Conservation (phyloP, 1,140 invertebrate species). For the Vollenhovia emeryi region DNA sequence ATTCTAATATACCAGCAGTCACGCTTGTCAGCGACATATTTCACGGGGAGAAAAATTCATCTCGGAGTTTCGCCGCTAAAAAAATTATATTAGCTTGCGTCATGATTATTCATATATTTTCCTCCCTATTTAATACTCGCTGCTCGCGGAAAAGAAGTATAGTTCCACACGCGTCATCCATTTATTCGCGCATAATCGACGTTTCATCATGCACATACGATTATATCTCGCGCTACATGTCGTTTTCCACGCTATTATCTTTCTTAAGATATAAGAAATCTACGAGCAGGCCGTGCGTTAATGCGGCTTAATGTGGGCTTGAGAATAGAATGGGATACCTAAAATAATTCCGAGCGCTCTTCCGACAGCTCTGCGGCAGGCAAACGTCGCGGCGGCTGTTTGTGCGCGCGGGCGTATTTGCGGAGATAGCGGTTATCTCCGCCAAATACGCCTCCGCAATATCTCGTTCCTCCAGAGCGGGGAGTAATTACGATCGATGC, state of each 20-base stretch:
- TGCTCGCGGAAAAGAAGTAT: background rate
- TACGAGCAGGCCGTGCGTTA: background rate
- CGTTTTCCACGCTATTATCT: background rate
- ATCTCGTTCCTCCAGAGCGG: constrained; percentile 22
- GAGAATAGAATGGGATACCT: constrained; percentile 3
- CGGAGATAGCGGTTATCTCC: constrained; percentile 51
- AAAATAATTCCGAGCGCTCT: background rate
- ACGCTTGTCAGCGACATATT: background rate
- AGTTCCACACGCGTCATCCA: too few species aligned
- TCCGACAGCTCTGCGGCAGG: background rate
- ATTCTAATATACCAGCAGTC: constrained; percentile 4
- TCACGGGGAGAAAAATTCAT: constrained; percentile 11
- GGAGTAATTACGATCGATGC: constrained; percentile 49
- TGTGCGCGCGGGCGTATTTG: constrained; percentile 31
- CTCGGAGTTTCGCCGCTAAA: background rate
- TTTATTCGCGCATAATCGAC: background rate
- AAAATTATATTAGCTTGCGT: background rate
- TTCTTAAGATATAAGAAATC: background rate
- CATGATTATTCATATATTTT: background rate
- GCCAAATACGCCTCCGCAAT: constrained; percentile 49
- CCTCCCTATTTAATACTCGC: background rate
- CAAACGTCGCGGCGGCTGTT: constrained; percentile 25
- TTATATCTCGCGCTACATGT: background rate
- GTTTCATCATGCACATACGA: background rate
- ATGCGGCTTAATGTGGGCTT: background rate